Base-by-base conservation (phyloP, 2,888 invertebrate genomes). In the Lymantria monacha region DNA sequence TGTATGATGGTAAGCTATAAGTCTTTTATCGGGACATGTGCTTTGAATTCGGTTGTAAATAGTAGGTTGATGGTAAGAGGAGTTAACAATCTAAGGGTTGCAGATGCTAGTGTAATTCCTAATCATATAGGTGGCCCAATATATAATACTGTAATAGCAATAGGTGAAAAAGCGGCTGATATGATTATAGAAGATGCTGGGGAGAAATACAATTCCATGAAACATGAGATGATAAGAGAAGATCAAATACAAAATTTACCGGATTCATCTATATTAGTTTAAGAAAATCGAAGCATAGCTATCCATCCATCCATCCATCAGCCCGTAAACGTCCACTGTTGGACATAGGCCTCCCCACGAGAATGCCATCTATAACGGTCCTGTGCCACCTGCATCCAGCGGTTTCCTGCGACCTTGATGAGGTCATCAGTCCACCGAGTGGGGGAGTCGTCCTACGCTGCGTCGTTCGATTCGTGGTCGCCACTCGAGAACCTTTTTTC, bases 41-140 rank as follows among this genome's bases (percentile, higher is more conserved):
- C 95, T 70, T 95, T 96, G 95, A 95, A 95, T 0, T 92, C 94
- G 0, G 95, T 96, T 0, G 94, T 95, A 0, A 94, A 94, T 76
- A 89, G 93, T 0, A 76, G 93, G 37, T 76, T 96, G 1, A 52
- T 49, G 1, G 76, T 77, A 0, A 47, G 43, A 3, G 69, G 73
- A 1, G 70, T 77, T 0, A 46, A 59, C 0, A 53, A 46, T 7
- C 46, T 77, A 3, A 63, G 76, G 10, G 74, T 79, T 5, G 73
- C 58, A 0, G 80, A 80, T 47, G 70, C 70, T 10, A 79, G 80
- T 45, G 57, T 74, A 0, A 79, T 94, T 89, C 94, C 94, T 9
- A 46, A 13, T 1, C 30, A 42, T 3, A 33, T 48, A 11, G 15
- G 50, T 11, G 55, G 50, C 0, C 9, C 11, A n/a, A 42, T 38